Base-by-base conservation (phyloP, 2,113 vertebrate species). In the Cariama cristata region DNA sequence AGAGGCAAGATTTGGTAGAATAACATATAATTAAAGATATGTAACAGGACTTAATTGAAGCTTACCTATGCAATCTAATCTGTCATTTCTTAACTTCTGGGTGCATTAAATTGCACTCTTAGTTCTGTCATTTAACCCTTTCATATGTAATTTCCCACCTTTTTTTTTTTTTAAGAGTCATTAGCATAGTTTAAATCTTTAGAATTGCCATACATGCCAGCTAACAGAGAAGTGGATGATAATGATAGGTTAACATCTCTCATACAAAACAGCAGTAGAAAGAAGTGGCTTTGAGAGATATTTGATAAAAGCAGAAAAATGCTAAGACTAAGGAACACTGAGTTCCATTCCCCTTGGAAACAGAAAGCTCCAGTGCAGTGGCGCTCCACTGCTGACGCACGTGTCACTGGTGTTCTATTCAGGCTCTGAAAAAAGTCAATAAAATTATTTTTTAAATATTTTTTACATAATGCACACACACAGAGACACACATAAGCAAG, bases 81-180 rank as follows among this genome's bases (percentile, higher is more conserved):
- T 74, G 64, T 64, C 59, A 88, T 81, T 91, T 85, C 74, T 64
- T 81, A 93, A 71, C 44, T 88, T 93, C 33, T 62, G 23, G 50
- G 32, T 84, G 26, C 55, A 58, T 86, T 77, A 86, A 86, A 91
- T 77, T 77, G 33, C n/a, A 64, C 24, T 91, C 27, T 67, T 88
- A 72, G 10, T 73, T 91, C 44, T 81, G 44, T 45, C 32, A 68
- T 91, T 96, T 93, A 91, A 93, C 83, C 55, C 59, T 76, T 96
- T 88, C 55, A 35, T 28, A 40, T 50, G 30, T 47, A 79, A 86
- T 66, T 55, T 83, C 10, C 11, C 40, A 47, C 12, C 2, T 75
- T 52, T 47, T 33, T 66, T 74, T 62, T 32, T 63, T 83, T 68
- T 75, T 40, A 10, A 40, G 12, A 45, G 23, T 81, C 9, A 24